Evolutionary conservation across 2,888 invertebrate species (phyloP), one percentile per base, ranked within the genome.

Genomic region (Philonicus albiceps): DNA sequence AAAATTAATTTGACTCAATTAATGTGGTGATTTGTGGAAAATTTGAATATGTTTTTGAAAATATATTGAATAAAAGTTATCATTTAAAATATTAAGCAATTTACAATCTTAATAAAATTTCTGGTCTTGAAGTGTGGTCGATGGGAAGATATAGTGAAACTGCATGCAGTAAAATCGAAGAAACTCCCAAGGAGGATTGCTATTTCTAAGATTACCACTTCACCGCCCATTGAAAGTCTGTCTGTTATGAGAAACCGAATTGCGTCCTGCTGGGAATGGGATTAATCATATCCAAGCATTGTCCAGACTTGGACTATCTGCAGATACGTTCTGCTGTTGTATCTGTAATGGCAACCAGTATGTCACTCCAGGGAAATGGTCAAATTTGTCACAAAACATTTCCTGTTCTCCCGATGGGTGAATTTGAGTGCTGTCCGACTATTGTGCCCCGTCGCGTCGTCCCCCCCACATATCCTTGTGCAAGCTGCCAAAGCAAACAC

Each of bases 281-380:
- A 27, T 64, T 64, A 64, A 64, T 64, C 64, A 64, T 64, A 22
- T 64, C 64, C 16, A 64, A 8, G 19, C 7, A 27, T 3, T 11
- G 19, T 64, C 27, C 64, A 22, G 64, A 64, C 64, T 27, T 22
- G 19, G 64, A 11, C 64, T 64, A 64, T 64, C 64, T 64, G 64
- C 64, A 64, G 64, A 64, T 27, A 64, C 27, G 64, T 27, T 43
- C 16, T 43, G 16, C 8, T 16, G 40, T 16, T 64, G 64, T 64
- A 64, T 6, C 27, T 64, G 64, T 74, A 80, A 80, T n/a, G 80
- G 49, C 80, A 19, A 31, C 30, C 49, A 22, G 27, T 80, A 80
- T 80, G 30, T 80, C 53, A 49, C 80, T 80, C 80, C 53, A 30
- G 80, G 80, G 80, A 80, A 80, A 49, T 80, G 43, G 80, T 49